Evolutionary conservation across 2,797 vertebrate species (phyloP), one percentile per base, ranked within the genome.

Genomic region (Heterohyrax brucei): DNA sequence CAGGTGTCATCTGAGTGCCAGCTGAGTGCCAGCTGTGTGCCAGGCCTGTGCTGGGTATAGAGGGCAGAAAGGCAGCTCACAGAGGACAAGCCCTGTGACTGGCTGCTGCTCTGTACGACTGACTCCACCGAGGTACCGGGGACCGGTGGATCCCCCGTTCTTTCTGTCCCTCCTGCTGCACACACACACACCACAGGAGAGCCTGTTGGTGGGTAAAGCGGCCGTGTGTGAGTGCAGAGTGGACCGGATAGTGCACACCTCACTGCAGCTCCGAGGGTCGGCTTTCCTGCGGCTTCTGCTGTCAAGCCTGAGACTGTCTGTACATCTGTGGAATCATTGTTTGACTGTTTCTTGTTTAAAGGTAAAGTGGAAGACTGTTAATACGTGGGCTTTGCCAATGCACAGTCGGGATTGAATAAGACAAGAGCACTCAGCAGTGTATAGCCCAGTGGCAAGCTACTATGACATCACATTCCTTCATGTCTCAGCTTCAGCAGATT

Each of bases 311-410:
- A 85, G 59, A 28, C 18, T 0, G 0, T 44, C 70, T 83, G 13
- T 59, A 24, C 39, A 77, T 95, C 48, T 0, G 0, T 79, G 12
- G 48, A 19, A 24, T 82, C 53, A 28, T 73, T 59, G 85, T 96
- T 39, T 91, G 78, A 95, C 61, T 68, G 28, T 91, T 83, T 80
- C 64, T 75, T 76, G 76, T 82, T 78, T 66, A 77, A 91, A 46
- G 50, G 80, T 68, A 70, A 70, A 92, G 68, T 62, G 22, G 30
- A 39, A 77, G 39, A 50, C 10, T 53, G 62, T 78, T 64, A 14
- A 46, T 64, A 9, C 26, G 46, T 24, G 1, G 48, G 73, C 48
- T 44, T 64, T 72, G 30, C 76, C 19, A 19, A 30, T 4, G 5
- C 30, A 28, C 6, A 9, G 26, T 81, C 75, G 82, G 24, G 21